A percentile compares a stretch with the other conserved stretches of the same genome.
phyloP scores from a whole-genome alignment of 2,113 vertebrate species.

The Periophthalmodon schlosseri region DNA sequence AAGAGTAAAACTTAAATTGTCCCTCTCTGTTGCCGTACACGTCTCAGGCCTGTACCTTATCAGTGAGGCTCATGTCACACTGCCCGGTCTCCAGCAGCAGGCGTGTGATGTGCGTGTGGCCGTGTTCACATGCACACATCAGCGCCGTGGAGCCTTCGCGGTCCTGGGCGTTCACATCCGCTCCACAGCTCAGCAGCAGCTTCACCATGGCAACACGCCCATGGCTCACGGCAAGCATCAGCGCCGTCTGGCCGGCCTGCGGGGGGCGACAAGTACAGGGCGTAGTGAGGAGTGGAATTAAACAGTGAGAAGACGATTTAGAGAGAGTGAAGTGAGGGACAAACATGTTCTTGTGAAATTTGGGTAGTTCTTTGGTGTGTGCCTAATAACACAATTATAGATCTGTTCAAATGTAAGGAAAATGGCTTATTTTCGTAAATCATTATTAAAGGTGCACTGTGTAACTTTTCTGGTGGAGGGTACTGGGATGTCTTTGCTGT shows the following conservation, averaged over 20 bases:
- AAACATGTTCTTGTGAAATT: neutral
- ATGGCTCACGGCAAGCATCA: conserved; percentile 91
- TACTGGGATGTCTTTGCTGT: too few relatives aligned
- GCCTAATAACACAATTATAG: neutral
- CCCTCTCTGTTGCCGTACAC: neutral
- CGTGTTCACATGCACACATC: conserved; percentile 90
- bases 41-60: conserved; percentile 74
- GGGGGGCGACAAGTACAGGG: conserved; percentile 19
- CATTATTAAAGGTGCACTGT: too few relatives aligned
- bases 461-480: too few relatives aligned
- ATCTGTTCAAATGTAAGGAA: neutral
- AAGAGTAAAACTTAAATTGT: too few relatives aligned
- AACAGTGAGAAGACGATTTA: conserved; percentile 6
- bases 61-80: conserved; percentile 79
- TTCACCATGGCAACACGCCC: conserved; percentile 86
- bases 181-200: conserved; percentile 81
- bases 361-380: neutral
- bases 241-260: conserved; percentile 88
- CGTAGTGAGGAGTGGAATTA: conserved; percentile 14
- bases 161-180: conserved; percentile 84
- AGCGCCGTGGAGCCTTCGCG: conserved; percentile 86
- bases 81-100: conserved; percentile 82
- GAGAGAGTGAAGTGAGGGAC: neutral
- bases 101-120: conserved; percentile 84
- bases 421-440: neutral